A percentile compares a stretch with the other conserved stretches of the same genome.
phyloP scores from a whole-genome alignment of 2,888 invertebrate genomes.

The Parnassius smintheus region DNA sequence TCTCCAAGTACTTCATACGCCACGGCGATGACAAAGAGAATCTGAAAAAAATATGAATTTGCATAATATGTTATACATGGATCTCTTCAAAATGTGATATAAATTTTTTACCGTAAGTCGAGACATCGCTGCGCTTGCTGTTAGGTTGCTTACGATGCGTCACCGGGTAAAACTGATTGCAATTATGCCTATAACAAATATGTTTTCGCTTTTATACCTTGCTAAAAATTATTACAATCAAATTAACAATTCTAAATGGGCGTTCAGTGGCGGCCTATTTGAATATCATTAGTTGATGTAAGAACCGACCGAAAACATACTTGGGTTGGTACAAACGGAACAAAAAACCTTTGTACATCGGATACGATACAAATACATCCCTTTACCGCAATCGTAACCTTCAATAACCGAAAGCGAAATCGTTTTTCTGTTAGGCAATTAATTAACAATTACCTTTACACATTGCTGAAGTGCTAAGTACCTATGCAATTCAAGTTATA shows the following conservation, averaged over 20 bases:
- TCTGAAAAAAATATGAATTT: conserved; percentile 47
- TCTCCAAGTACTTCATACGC: conserved; percentile 67
- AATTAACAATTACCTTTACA: conserved; percentile 6
- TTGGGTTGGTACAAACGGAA: conserved; percentile 25
- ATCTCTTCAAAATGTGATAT: neutral
- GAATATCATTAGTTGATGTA: conserved; percentile 65
- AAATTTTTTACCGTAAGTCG: conserved; percentile 63
- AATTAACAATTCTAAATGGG: conserved; percentile 73
- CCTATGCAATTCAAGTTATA: neutral
- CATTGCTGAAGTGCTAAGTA: neutral
- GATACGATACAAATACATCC: conserved; percentile 32
- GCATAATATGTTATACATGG: neutral
- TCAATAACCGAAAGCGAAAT: conserved; percentile 16
- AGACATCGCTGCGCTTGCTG: conserved; percentile 55
- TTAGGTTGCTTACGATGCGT: conserved; percentile 47
- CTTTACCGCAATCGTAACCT: conserved; percentile 36
- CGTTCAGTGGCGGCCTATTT: conserved; percentile 69
- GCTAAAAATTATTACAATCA: conserved; percentile 67
- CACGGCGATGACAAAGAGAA: conserved; percentile 71
- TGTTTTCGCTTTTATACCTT: conserved; percentile 68
- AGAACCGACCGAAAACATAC: conserved; percentile 30
- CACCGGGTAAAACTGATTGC: conserved; percentile 52
- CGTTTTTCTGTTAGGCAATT: neutral
- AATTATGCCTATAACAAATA: conserved; percentile 55
- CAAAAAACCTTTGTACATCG: conserved; percentile 33